A percentile compares a stretch with the other conserved stretches of the same genome.
phyloP scores from a whole-genome alignment of 2,113 vertebrate genomes.

The Amia ocellicauda region DNA sequence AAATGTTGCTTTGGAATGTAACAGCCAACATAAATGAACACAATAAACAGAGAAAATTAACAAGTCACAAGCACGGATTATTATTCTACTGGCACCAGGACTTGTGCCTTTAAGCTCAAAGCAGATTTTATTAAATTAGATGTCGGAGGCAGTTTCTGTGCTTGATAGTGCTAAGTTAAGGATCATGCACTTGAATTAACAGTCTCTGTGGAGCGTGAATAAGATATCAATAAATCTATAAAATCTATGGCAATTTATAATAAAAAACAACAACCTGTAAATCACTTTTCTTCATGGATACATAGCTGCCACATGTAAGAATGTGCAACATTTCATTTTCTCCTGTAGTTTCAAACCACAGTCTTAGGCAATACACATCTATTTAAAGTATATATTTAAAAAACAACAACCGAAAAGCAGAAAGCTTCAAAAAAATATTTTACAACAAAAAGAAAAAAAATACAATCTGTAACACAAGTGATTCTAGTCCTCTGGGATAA shows the following conservation, averaged over 20 bases:
- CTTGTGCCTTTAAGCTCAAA: slow-evolving; percentile 43
- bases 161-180: slow-evolving; percentile 37
- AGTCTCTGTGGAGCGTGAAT: slow-evolving; percentile 51
- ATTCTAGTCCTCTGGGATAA: background rate
- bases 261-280: slow-evolving; percentile 16
- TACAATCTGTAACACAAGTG: too few species aligned
- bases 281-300: slow-evolving; percentile 9
- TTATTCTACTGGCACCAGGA: slow-evolving; percentile 38
- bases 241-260: too few species aligned
- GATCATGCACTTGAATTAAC: slow-evolving; percentile 46
- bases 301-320: slow-evolving; percentile 29
- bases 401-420: too few species aligned
- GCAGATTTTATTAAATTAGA: slow-evolving; percentile 34
- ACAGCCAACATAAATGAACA: slow-evolving; percentile 55
- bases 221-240: slow-evolving; percentile 24
- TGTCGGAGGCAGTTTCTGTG: slow-evolving; percentile 36
- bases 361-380: slow-evolving; percentile 1
- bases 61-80: slow-evolving; percentile 37
- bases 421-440: too few species aligned
- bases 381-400: background rate
- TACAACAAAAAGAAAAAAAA: too few species aligned
- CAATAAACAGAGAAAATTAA: slow-evolving; percentile 25
- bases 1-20: slow-evolving; percentile 73
- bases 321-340: slow-evolving; percentile 16
- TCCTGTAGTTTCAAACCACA: slow-evolving; percentile 19